These are phyloP conservation scores for Ophion obscuratus DNA, from an alignment of 2,888 invertebrate species.

Conservation along the genomic window DNA sequence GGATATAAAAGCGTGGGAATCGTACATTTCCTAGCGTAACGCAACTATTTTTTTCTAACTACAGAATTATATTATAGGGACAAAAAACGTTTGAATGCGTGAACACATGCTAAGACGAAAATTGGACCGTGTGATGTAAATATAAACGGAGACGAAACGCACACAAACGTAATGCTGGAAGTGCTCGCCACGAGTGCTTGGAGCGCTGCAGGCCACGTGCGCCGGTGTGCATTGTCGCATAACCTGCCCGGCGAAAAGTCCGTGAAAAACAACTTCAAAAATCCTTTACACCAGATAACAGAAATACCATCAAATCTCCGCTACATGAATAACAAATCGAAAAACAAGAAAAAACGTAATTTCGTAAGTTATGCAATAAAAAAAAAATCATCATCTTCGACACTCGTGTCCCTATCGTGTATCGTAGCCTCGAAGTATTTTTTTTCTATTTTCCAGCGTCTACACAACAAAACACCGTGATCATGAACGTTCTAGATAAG, in stretches of 20 bases:
- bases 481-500: constrained; percentile 36
- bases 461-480: neutral
- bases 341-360: neutral
- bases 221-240: constrained; percentile 4
- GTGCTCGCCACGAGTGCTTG: neutral
- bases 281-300: too few relatives aligned
- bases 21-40: neutral
- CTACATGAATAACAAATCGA: neutral
- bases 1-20: neutral
- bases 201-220: constrained; percentile 9
- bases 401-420: neutral
- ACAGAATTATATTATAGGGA: neutral
- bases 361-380: constrained; percentile 1
- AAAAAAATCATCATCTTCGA: neutral
- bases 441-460: neutral
- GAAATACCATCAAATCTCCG: neutral
- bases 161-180: neutral
- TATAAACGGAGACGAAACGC: neutral
- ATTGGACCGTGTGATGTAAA: neutral
- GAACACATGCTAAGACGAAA: neutral
- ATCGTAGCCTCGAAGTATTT: neutral
- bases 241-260: constrained; percentile 28
- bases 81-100: neutral
- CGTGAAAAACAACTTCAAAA: neutral
- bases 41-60: neutral